Percentiles rank a stretch among this genome's conserved stretches.
Evolutionary conservation across 2,888 invertebrate genomes (phyloP).

Genomic region (Cacoxenus indagator): DNA sequence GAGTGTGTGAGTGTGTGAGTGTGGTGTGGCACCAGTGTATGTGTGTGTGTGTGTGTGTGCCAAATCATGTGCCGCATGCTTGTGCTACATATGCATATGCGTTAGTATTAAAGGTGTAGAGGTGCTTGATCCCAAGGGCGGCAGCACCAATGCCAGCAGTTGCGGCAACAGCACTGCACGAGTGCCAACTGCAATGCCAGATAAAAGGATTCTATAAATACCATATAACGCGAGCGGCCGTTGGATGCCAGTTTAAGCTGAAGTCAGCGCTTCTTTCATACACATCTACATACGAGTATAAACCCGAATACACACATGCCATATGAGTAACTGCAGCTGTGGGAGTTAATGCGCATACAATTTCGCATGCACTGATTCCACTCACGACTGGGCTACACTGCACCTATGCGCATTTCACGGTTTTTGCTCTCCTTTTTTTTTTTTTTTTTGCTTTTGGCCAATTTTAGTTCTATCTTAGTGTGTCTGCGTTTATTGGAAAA

Average conservation of each 20-base stretch:
- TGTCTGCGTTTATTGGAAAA: neutral
- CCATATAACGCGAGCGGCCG: no score
- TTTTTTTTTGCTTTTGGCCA: no score
- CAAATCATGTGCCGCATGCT: constrained; percentile 20
- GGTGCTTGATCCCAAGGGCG: constrained; percentile 18
- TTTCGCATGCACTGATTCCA: constrained; percentile 16
- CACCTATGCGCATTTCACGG: constrained; percentile 6
- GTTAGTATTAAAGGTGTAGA: neutral
- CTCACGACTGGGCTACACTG: no score
- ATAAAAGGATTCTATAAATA: constrained; percentile 20
- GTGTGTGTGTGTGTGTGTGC: constrained; percentile 8
- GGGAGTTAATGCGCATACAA: constrained; percentile 15
- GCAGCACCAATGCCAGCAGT: neutral
- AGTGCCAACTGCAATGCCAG: constrained; percentile 1
- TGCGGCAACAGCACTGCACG: neutral
- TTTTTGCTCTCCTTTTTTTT: no score
- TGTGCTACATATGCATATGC: constrained; percentile 15
- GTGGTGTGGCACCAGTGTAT: neutral
- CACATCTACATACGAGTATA: no score
- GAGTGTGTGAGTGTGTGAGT: neutral
- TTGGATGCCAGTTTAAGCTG: neutral
- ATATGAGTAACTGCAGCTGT: constrained; percentile 11
- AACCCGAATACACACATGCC: no score
- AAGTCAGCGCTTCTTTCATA: neutral
- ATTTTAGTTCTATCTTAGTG: no score